A percentile compares a stretch with the other conserved stretches of the same genome.
Evolutionary conservation across 2,797 vertebrate species (phyloP).

Genomic region (Amblyopsis hoosieri): DNA sequence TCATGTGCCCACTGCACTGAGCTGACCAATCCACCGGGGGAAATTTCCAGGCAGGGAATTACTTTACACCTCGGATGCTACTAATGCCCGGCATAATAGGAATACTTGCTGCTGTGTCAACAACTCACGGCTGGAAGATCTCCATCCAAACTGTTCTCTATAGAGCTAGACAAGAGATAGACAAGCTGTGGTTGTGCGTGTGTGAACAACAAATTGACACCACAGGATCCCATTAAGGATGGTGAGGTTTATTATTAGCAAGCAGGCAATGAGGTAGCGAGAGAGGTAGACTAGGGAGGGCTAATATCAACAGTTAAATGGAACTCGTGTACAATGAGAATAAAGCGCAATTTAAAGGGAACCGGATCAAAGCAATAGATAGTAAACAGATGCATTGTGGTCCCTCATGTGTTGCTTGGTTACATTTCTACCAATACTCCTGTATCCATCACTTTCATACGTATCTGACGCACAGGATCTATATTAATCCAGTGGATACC

Average conservation of each 20-base stretch:
- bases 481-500: too few relatives aligned
- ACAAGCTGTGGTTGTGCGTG: neutral
- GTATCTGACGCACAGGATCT: too few relatives aligned
- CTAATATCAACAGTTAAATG: slow-evolving; percentile 6
- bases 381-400: too few relatives aligned
- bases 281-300: neutral
- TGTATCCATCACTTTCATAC: too few relatives aligned
- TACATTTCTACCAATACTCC: too few relatives aligned
- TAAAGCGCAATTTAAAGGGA: too few relatives aligned
- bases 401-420: too few relatives aligned
- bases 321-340: neutral
- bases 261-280: slow-evolving; percentile 18
- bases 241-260: slow-evolving; percentile 23
- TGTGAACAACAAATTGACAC: slow-evolving; percentile 24
- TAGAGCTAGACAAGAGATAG: slow-evolving; percentile 32
- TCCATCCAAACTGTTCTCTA: slow-evolving; percentile 28
- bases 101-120: slow-evolving; percentile 52
- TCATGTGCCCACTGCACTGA: slow-evolving; percentile 9
- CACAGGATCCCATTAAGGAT: slow-evolving; percentile 30
- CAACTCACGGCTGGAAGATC: slow-evolving; percentile 39
- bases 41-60: neutral
- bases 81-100: slow-evolving; percentile 39
- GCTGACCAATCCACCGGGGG: neutral
- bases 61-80: slow-evolving; percentile 33
- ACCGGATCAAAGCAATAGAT: too few relatives aligned